A percentile compares a stretch with the other conserved stretches of the same genome.
Conservation (phyloP, 1,140 invertebrate species). For the Neodiprion virginianus region DNA sequence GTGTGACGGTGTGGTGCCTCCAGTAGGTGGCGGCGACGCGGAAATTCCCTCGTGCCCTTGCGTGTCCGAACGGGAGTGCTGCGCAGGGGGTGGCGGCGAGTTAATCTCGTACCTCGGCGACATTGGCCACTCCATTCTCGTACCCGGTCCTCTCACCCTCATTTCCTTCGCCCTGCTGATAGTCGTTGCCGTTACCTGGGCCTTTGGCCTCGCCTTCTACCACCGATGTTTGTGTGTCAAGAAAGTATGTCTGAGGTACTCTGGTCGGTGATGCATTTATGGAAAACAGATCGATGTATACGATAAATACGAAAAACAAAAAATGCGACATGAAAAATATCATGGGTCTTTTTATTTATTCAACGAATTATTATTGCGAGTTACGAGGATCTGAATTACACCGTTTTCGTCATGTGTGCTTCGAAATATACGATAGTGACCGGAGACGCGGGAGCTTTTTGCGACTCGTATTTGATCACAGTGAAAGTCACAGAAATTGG, state of each 20-base stretch:
- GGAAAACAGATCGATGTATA: not conserved
- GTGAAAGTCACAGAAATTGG: too few relatives aligned
- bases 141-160: constrained; percentile 32
- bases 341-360: too few relatives aligned
- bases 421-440: too few relatives aligned
- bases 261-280: constrained; percentile 14
- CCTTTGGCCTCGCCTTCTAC: constrained; percentile 31
- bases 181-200: constrained; percentile 36
- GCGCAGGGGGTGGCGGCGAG: constrained; percentile 22
- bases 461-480: too few relatives aligned
- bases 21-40: constrained; percentile 34
- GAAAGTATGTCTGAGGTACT: constrained; percentile 12
- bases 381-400: too few relatives aligned
- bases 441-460: too few relatives aligned
- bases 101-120: constrained; percentile 31
- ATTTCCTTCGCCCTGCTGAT: constrained; percentile 42
- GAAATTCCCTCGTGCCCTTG: not conserved
- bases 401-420: too few relatives aligned
- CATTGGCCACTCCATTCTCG: constrained; percentile 33
- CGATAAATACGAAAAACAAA: not conserved
- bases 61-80: constrained; percentile 1
- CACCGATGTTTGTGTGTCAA: constrained; percentile 26
- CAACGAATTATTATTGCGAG: too few relatives aligned
- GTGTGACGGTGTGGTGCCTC: constrained; percentile 41
- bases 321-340: not conserved